Base-by-base conservation (phyloP, 1,140 invertebrate species). In the Eumaeus atala region DNA sequence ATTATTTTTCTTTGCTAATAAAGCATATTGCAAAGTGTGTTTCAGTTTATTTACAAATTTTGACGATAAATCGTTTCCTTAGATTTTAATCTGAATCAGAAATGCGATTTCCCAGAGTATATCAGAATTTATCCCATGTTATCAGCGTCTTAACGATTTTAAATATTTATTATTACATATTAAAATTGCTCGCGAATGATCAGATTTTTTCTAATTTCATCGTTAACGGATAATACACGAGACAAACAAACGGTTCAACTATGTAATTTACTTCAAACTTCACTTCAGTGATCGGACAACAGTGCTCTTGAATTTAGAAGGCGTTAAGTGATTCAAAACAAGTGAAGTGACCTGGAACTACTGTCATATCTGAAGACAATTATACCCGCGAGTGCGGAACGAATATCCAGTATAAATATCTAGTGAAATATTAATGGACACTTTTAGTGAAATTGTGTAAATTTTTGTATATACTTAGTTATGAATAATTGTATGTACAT, bases 381-480 rank as follows among this genome's bases (percentile, higher is more conserved):
- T 28, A 28, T 28, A 28, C 6, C 6, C 34, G 51, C 49, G 57
- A 54, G 40, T 55, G 51, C 21, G 14, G 58, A 58, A 66, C 62
- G 51, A 28, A 28, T 28, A 9, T 44, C 40, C 12, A n/a, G n/a
- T n/a, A n/a, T n/a, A n/a, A n/a, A n/a, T n/a, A n/a, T 44, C 9
- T 9, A 28, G 21, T 28, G 21, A 28, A 28, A 28, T 3, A 28
- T 28, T 28, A 28, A 28, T 3, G n/a, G 9, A 37, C 14, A 44
- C 40, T 44, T 17, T 62, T 58, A 37, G 34, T 56, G 48, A 58
- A 58, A 64, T 60, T 14, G 36, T 77, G 74, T 80, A 76, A 59
- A 74, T 76, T 58, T 61, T 55, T 78, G 74, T 77, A 78, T 62
- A 78, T 76, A 77, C 47, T 56, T 58, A 51, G 35, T 49, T 51